Conservation (phyloP, 2,113 vertebrate genomes). For the Nothoprocta perdicaria region DNA sequence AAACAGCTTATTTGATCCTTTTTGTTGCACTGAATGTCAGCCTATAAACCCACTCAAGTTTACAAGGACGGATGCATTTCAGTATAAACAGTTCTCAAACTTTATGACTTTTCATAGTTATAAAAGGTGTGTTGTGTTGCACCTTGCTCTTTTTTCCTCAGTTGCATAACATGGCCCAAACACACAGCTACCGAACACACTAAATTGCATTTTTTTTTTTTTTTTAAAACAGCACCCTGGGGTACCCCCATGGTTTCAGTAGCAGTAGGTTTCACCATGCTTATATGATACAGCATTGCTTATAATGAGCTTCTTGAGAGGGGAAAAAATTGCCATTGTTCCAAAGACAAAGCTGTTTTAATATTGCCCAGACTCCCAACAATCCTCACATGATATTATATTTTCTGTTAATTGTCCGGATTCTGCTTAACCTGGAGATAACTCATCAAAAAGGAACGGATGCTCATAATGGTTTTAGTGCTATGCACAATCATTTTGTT, state of each 20-base stretch:
- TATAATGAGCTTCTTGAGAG: not conserved
- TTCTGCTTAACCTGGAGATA: not conserved
- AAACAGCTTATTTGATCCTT: not conserved
- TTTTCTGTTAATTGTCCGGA: not conserved
- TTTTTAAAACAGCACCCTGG: not conserved
- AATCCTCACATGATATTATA: accelerated
- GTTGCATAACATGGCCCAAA: accelerated
- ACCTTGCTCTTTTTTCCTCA: not conserved
- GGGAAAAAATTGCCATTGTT: not conserved
- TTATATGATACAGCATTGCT: accelerated
- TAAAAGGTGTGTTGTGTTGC: not conserved
- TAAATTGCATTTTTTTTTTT: not conserved
- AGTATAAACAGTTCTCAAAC: not conserved
- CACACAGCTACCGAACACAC: not conserved
- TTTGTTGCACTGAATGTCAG: not conserved
- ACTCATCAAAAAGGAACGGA: not conserved
- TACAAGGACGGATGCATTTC: not conserved
- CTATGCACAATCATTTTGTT: not conserved
- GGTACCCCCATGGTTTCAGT: not conserved
- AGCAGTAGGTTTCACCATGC: not conserved
- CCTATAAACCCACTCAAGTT: not conserved
- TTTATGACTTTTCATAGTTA: not conserved
- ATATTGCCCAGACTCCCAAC: not conserved
- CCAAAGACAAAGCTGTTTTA: not conserved
- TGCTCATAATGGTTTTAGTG: not conserved